Evolutionary conservation across 2,797 vertebrate species (phyloP), one percentile per base, ranked within the genome.

Genomic region (Phoxinus dragarum): DNA sequence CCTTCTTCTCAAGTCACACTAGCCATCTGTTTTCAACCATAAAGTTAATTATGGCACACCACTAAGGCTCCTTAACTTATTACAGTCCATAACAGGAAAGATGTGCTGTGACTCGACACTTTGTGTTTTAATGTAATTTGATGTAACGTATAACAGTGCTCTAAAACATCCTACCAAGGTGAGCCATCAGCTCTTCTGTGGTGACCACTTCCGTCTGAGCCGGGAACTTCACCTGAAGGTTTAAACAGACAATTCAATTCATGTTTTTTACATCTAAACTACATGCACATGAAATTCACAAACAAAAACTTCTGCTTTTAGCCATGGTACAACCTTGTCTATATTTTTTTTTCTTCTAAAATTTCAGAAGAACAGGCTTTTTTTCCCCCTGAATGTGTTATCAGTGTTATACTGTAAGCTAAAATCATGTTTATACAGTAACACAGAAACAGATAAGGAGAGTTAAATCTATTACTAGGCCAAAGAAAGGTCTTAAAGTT

Each of bases 171-270:
- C 93, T 93, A 99, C 98, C 98, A 5, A 99, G 92, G 81, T 98
- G 97, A 44, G 97, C 93, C 98, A 99, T 97, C 89, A 99, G 95
- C 85, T 98, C 97, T 27, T 98, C 98, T 0, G 96, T 95, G 0
- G 97, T 97, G 91, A 99, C 91, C 52, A 98, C 95, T 90, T 98
- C 97, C 49, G 96, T 98, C 94, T 98, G 96, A 0, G 94, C 94
- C 0, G 97, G 95, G 77, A 99, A 94, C 86, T 97, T 96, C 19
- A 97, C 97, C 98, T 98, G 91, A 1, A 68, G 21, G n/a, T n/a
- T n/a, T n/a, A n/a, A n/a, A 69, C 17, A 77, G 27, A 7, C 5
- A 16, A 34, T 7, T 34, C 6, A 34, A 31, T 16, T 66, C 3
- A 31, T 66, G 31, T 64, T 31, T 16, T 1, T 56, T 47, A 0